A percentile compares a stretch with the other conserved stretches of the same genome.
Conservation (phyloP, 2,113 vertebrate genomes). For the Brachypodius melanocephalos region DNA sequence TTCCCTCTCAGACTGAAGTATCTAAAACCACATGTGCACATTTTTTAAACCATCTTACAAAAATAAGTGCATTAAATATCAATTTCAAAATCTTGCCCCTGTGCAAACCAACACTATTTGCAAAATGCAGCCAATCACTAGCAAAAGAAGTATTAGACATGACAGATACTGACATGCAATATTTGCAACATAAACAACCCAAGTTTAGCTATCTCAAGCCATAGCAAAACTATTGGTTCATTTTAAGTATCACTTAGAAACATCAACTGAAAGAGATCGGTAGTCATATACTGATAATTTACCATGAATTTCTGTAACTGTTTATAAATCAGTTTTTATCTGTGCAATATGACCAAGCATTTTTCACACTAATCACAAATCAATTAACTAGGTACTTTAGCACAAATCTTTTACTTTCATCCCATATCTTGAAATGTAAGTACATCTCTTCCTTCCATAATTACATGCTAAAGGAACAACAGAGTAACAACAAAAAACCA, state of each 20-base stretch:
- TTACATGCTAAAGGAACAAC: not conserved
- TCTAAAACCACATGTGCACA: not conserved
- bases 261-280: not conserved
- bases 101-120: not conserved
- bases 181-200: not conserved
- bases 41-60: not conserved
- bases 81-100: not conserved
- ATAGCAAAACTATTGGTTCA: not conserved
- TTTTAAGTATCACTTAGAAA: not conserved
- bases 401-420: not conserved
- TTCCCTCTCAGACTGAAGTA: not conserved
- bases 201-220: not conserved
- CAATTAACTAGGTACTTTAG: not conserved
- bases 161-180: not conserved
- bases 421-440: not conserved
- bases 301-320: not conserved
- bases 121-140: not conserved
- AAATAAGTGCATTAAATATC: not conserved
- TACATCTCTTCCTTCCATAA: not conserved
- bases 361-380: not conserved
- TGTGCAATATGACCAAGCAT: accelerated
- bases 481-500: not conserved
- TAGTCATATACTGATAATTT: not conserved
- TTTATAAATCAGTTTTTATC: not conserved
- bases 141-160: not conserved